Evolutionary conservation across 2,113 vertebrate species (phyloP), one percentile per base, ranked within the genome.

Genomic region (Alaudala cheleensis): DNA sequence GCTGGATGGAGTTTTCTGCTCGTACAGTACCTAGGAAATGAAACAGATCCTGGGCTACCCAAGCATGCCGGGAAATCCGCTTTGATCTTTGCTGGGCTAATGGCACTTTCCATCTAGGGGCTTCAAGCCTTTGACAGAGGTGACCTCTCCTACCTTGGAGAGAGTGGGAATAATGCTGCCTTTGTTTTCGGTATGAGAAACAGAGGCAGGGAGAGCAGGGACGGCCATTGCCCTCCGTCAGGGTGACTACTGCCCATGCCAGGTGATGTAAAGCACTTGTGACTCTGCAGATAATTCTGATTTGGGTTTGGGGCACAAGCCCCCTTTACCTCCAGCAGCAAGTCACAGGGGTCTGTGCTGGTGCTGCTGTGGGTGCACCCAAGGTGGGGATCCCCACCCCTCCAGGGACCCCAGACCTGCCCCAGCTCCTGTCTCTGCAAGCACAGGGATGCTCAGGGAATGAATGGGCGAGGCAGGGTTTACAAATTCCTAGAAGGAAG

Each of bases 401-500:
- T 33, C 23, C 0, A 0, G 26, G 4, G 8, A 37, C 26, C 28
- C 60, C 64, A 39, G 56, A 39, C 19, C 31, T 3, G 7, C 54
- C 20, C 11, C 51, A 33, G 51, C 70, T 88, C 44, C 85, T 33
- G 26, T 4, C 7, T 70, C 60, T 8, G 11, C 1, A 1, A 72
- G 62, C 1, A 0, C 44, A 34, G n/a, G 31, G 72, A 49, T 45
- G 60, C 85, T 87, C 13, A 2, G 78, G 45, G 51, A 81, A 23
- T 0, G 6, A 57, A 45, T 9, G 4, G 85, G 89, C 4, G 16
- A 67, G 82, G 40, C 22, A 13, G 45, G 54, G 76, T 86, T 76
- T 72, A 53, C 76, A 67, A 2, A 0, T 96, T 96, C 93, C 96
- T 95, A 56, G 91, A 95, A 95, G 76, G 86, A 94, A 74, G 39